Percentiles rank a stretch among this genome's conserved stretches.
Conservation (phyloP, 2,888 invertebrate species). For the Leucania comma region DNA sequence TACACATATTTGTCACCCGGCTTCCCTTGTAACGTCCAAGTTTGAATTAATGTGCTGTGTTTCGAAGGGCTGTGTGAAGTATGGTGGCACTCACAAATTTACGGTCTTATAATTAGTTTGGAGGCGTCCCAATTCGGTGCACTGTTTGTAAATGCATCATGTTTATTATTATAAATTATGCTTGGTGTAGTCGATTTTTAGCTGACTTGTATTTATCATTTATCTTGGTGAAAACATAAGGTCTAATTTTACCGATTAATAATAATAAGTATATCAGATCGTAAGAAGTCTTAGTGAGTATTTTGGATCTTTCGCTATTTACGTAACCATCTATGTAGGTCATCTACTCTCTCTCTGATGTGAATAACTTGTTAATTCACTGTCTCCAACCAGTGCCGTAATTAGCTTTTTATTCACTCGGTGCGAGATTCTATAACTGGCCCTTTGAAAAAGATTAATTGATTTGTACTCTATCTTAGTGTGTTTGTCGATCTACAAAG, state of each 20-base stretch:
- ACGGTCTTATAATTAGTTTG: constrained; percentile 82
- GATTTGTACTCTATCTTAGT: too few relatives aligned
- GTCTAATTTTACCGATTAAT: neutral
- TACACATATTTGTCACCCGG: constrained; percentile 65
- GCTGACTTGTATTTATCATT: neutral
- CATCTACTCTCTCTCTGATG: too few relatives aligned
- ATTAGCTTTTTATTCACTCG: too few relatives aligned
- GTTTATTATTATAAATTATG: constrained; percentile 47
- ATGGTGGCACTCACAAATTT: constrained; percentile 72
- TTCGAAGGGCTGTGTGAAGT: constrained; percentile 69
- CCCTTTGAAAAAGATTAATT: too few relatives aligned
- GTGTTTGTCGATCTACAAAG: too few relatives aligned
- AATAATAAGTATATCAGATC: too few relatives aligned
- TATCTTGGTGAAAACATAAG: neutral
- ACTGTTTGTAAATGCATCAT: constrained; percentile 65
- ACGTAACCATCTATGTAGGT: too few relatives aligned
- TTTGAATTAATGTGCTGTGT: constrained; percentile 69
- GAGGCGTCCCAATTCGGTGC: constrained; percentile 78
- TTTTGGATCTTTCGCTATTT: neutral
- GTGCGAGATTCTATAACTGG: too few relatives aligned
- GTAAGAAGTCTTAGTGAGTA: neutral
- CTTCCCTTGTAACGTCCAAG: constrained; percentile 71
- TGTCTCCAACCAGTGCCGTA: too few relatives aligned
- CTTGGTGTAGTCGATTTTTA: constrained; percentile 34
- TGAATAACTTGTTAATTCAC: too few relatives aligned